Percentiles rank a stretch among this genome's conserved stretches.
Conservation (phyloP, 2,888 invertebrate species). For the Apantesis nais region DNA sequence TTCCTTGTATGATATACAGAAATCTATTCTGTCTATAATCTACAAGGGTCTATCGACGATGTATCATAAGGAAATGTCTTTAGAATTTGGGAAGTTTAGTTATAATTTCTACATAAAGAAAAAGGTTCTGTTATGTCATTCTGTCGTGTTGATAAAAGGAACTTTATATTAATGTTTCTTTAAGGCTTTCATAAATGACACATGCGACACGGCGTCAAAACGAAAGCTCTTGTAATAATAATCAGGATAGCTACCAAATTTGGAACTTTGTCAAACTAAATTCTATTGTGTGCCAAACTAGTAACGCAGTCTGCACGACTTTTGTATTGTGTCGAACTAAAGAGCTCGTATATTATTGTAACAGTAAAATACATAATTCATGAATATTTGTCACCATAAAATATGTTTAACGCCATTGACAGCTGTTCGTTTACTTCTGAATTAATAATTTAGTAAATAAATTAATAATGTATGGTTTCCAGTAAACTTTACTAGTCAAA, state of each 20-base stretch:
- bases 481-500: background rate
- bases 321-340: slow-evolving; percentile 29
- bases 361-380: background rate
- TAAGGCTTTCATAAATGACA: slow-evolving; percentile 8
- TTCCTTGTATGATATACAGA: background rate
- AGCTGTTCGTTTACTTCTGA: background rate
- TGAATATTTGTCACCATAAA: background rate
- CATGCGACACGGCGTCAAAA: slow-evolving; percentile 19
- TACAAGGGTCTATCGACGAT: slow-evolving; percentile 4
- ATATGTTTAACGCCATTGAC: background rate
- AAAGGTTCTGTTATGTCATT: background rate
- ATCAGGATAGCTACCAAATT: slow-evolving; percentile 41
- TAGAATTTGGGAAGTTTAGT: background rate
- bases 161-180: background rate
- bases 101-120: slow-evolving; percentile 3
- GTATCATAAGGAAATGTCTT: slow-evolving; percentile 12
- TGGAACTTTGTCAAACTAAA: slow-evolving; percentile 49
- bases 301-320: slow-evolving; percentile 39
- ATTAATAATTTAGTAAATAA: background rate
- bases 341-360: slow-evolving; percentile 8
- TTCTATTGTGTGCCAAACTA: slow-evolving; percentile 49
- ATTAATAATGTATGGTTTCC: background rate
- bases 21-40: background rate
- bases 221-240: slow-evolving; percentile 26
- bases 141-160: slow-evolving; percentile 1